A percentile compares a stretch with the other conserved stretches of the same genome.
These are phyloP conservation scores for Prinia subflava DNA, from an alignment of 2,113 vertebrate species.

Conservation along the genomic window DNA sequence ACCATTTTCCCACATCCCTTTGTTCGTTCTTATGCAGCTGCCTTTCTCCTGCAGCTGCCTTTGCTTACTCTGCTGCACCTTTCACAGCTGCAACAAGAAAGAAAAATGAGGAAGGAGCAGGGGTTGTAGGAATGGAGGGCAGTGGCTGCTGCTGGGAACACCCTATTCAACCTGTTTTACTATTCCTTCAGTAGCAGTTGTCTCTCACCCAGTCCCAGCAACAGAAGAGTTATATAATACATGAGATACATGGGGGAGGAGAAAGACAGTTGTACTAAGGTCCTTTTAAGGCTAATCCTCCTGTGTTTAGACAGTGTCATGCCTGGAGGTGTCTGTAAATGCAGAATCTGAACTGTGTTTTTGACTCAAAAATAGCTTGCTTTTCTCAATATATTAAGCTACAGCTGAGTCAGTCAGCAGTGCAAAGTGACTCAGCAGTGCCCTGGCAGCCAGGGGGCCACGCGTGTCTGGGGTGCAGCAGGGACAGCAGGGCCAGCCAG, in stretches of 20 bases:
- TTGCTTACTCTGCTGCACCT: not conserved
- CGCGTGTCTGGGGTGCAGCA: not conserved
- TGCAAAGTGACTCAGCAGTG: not conserved
- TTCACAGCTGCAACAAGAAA: not conserved
- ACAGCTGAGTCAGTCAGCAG: not conserved
- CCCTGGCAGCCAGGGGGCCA: not conserved
- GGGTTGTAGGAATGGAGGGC: not conserved
- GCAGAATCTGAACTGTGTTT: not conserved
- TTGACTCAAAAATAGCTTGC: not conserved
- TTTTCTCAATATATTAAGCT: not conserved
- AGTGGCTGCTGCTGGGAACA: not conserved
- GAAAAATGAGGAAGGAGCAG: not conserved
- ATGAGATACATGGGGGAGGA: not conserved
- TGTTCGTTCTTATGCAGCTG: not conserved
- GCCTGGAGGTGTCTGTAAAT: not conserved
- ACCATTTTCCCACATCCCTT: not conserved
- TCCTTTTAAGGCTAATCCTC: not conserved
- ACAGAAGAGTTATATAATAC: not conserved
- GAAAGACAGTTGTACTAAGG: not conserved
- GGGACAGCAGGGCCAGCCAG: not conserved
- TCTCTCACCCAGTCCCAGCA: not conserved
- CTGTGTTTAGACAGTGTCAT: not conserved
- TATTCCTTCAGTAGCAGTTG: not conserved
- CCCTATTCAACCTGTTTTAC: not conserved
- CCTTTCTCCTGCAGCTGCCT: not conserved